phyloP scores from a whole-genome alignment of 1,140 invertebrate species.

The Drosophila ogumai region DNA sequence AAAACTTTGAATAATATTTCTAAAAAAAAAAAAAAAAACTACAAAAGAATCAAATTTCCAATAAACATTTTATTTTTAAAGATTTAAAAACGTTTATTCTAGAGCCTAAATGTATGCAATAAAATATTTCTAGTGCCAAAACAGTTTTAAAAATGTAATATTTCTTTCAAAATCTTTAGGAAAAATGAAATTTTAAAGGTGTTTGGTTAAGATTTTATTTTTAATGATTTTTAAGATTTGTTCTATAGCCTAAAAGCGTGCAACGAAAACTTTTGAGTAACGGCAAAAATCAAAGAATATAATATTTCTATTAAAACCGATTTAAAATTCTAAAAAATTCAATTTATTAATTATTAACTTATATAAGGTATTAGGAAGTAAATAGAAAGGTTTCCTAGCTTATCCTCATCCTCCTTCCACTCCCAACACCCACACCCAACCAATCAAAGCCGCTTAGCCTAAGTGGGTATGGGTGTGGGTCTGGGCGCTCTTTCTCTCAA shows the following conservation, averaged over 20 bases:
- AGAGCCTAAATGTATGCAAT: neutral
- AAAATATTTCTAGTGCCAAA: neutral
- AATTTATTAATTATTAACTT: too few species aligned
- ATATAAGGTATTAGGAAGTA: neutral
- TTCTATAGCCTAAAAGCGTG: too few species aligned
- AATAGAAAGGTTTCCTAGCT: neutral
- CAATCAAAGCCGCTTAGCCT: slow-evolving; percentile 19
- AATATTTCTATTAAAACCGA: neutral
- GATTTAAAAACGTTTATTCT: neutral
- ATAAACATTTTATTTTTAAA: neutral
- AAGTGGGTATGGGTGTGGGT: slow-evolving; percentile 19
- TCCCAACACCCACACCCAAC: slow-evolving; percentile 7
- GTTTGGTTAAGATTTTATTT: too few species aligned
- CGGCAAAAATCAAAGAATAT: neutral
- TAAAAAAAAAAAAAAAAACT: too few species aligned
- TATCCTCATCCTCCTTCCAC: neutral
- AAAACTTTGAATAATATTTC: too few species aligned
- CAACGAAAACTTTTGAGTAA: neutral
- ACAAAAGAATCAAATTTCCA: too few species aligned
- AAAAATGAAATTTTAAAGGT: too few species aligned
- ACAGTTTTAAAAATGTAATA: too few species aligned
- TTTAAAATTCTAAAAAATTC: neutral
- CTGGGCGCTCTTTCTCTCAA: slow-evolving; percentile 41
- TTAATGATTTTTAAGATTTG: too few species aligned
- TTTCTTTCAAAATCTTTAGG: too few species aligned